These are phyloP conservation scores for Chrysotoxum bicinctum DNA, from an alignment of 2,888 invertebrate species.

Conservation along the genomic window DNA sequence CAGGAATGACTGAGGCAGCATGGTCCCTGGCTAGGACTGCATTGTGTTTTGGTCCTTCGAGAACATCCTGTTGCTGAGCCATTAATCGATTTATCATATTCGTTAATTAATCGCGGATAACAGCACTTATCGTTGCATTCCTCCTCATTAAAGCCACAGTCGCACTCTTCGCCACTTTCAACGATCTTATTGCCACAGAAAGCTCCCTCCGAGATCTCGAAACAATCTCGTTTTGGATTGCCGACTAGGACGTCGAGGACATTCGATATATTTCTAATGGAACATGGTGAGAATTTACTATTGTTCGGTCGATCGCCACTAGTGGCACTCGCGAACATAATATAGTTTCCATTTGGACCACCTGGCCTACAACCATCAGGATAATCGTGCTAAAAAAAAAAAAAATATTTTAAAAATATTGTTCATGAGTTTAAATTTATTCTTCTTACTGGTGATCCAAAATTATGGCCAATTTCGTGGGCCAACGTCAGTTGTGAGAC, in stretches of 20 bases:
- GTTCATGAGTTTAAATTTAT: not conserved
- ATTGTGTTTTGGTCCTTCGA: constrained; percentile 88
- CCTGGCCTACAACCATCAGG: constrained; percentile 95
- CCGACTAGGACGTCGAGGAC: constrained; percentile 96
- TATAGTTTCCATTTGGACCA: constrained; percentile 96
- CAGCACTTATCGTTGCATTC: constrained; percentile 97
- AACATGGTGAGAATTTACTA: constrained; percentile 97
- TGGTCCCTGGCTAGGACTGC: constrained; percentile 97
- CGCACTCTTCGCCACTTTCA: constrained; percentile 98
- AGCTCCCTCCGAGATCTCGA: constrained; percentile 94
- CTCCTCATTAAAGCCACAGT: constrained; percentile 95
- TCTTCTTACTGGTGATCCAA: constrained; percentile 94
- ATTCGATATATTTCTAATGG: constrained; percentile 96
- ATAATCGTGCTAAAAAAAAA: constrained; percentile 92
- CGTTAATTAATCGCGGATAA: constrained; percentile 91
- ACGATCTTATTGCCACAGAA: constrained; percentile 99
- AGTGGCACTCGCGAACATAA: constrained; percentile 99
- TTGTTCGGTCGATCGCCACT: constrained; percentile 99
- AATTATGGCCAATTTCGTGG: constrained; percentile 99
- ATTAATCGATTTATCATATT: constrained; percentile 87
- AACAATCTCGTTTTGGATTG: constrained; percentile 95
- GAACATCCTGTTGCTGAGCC: constrained; percentile 90
- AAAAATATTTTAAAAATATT: constrained; percentile 9
- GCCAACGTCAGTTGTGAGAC: constrained; percentile 98
- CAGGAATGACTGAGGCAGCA: constrained; percentile 93